A percentile compares a stretch with the other conserved stretches of the same genome.
Conservation (phyloP, 35 echinoderm and acorn worm genomes). For the Acanthaster planci region DNA sequence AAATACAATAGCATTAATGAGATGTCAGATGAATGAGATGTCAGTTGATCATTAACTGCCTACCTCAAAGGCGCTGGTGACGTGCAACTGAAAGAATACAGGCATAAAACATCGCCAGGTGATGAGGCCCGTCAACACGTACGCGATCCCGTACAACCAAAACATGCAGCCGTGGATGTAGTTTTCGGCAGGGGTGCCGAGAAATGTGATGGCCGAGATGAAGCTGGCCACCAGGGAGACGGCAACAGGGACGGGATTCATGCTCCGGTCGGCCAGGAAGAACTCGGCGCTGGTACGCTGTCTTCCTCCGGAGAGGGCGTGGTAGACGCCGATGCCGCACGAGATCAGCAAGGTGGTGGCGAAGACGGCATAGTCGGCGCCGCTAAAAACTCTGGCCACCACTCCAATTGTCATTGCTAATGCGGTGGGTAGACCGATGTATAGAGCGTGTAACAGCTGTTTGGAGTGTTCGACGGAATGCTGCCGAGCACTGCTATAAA, state of each 20-base stretch:
- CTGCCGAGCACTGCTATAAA: too few relatives aligned
- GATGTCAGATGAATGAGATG: too few relatives aligned
- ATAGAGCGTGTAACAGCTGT: too few relatives aligned
- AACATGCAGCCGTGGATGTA: constrained; percentile 87
- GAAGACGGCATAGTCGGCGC: constrained; percentile 59
- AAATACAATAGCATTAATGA: too few relatives aligned
- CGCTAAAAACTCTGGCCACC: constrained; percentile 19
- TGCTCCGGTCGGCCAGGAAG: constrained; percentile 73
- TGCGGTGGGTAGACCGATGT: too few relatives aligned
- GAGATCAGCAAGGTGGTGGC: constrained; percentile 35
- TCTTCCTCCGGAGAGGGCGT: constrained; percentile 66
- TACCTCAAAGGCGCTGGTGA: constrained; percentile 71
- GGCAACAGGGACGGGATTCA: constrained; percentile 68
- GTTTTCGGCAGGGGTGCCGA: constrained; percentile 80
- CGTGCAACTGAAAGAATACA: constrained; percentile 54
- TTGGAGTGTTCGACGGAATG: too few relatives aligned
- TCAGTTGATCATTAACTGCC: too few relatives aligned
- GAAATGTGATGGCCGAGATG: constrained; percentile 78
- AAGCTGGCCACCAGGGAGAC: constrained; percentile 81
- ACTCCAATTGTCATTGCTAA: too few relatives aligned
- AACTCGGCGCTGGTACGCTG: constrained; percentile 77
- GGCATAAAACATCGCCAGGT: constrained; percentile 56
- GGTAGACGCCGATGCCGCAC: constrained; percentile 69
- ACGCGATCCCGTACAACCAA: constrained; percentile 65
- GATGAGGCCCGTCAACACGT: constrained; percentile 37